Evolutionary conservation across 2,888 invertebrate genomes (phyloP), one percentile per base, ranked within the genome.

Genomic region (Nudaria mundana): DNA sequence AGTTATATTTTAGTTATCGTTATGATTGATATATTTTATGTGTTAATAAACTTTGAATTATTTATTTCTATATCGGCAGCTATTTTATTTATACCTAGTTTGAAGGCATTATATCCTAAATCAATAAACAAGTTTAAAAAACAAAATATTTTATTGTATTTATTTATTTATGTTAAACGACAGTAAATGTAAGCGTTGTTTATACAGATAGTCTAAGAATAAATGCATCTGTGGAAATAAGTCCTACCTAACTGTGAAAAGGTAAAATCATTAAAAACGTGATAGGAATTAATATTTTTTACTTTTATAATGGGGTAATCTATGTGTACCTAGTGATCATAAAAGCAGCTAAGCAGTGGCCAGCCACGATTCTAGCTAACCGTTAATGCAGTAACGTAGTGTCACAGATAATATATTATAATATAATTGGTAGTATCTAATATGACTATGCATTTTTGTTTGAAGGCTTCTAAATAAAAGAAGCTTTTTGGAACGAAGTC

Each of bases 21-120:
- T 57, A 44, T 52, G 20, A 52, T 44, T 46, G 28, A 40, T 38
- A 53, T 44, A 52, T 55, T 51, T 48, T 46, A 50, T 44, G 39
- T 40, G 40, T 8, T 20, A 20, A 20, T 20, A 8, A 20, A 20
- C 20, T 20, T 46, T 52, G 47, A 32, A 33, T 30, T 51, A 42
- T 48, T 56, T 56, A 56, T 48, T 30, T 43, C 31, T 18, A 16
- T 22, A 44, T 42, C 20, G 56, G 56, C 56, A 56, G 56, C 56
- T 56, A 46, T 36, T 40, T 15, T 33, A 48, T 11, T 23, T 18
- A n/a, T 37, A 32, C 33, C 29, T 12, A 39, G 37, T 40, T 35
- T 30, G 33, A 34, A 28, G n/a, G n/a, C 3, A 3, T 28, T 28
- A 11, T 5, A 25, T 28, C 15, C 13, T n/a, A 8, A 13, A n/a